Evolutionary conservation across 1,140 invertebrate species (phyloP).

Genomic region (Sycophila sp.): DNA sequence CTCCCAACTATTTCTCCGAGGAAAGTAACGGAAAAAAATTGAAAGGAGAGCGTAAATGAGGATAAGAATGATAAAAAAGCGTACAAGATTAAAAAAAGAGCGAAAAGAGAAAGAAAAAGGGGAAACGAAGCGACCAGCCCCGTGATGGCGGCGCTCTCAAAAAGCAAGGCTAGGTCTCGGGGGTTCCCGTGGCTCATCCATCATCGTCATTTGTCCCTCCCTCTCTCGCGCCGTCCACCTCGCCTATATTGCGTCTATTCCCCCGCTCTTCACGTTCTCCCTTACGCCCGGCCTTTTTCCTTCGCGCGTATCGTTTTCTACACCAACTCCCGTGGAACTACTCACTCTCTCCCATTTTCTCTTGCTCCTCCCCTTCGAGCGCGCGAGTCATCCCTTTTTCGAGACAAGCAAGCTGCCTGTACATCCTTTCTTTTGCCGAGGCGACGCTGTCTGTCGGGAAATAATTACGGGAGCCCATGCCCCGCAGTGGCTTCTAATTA

Average conservation of each 20-base stretch:
- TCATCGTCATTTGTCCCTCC: conserved; percentile 60
- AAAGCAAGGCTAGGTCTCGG: conserved; percentile 45
- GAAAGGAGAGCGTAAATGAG: background rate
- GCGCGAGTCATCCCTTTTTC: conserved; percentile 2
- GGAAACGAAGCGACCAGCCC: conserved; percentile 9
- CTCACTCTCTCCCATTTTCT: background rate
- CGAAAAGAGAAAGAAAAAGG: background rate
- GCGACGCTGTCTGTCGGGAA: background rate
- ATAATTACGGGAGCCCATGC: conserved; percentile 12
- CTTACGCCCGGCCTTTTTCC: conserved; percentile 13
- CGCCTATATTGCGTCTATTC: conserved; percentile 45
- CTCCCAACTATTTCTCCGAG: too few species aligned
- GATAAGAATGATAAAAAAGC: background rate
- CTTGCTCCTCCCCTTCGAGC: background rate
- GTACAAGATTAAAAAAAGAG: conserved; percentile 9
- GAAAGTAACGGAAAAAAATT: too few species aligned
- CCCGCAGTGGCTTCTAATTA: conserved; percentile 8
- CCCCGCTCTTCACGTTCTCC: conserved; percentile 44
- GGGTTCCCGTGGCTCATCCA: conserved; percentile 59
- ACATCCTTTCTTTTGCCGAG: background rate
- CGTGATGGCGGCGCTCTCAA: conserved; percentile 51
- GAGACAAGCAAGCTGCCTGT: background rate
- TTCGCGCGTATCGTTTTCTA: conserved; percentile 26
- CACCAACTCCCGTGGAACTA: background rate
- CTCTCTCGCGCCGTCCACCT: conserved; percentile 19